Evolutionary conservation across 2,888 invertebrate genomes (phyloP).

Genomic region (Sturmia bella): DNA sequence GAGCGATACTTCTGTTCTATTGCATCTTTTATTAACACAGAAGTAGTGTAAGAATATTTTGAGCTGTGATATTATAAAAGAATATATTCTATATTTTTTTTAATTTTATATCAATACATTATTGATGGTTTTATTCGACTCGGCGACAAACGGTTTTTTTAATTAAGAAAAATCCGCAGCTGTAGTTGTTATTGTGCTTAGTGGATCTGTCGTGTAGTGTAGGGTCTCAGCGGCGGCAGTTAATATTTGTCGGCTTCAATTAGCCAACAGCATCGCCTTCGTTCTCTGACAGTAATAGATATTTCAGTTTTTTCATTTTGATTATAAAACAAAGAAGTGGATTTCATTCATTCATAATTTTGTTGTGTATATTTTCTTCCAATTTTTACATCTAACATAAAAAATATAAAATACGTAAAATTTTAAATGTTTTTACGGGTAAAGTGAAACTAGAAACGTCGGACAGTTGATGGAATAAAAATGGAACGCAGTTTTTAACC

Average conservation of each 20-base stretch:
- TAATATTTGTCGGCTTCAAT: background rate
- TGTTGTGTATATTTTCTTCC: slow-evolving; percentile 46
- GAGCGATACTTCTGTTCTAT: no score
- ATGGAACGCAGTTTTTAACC: slow-evolving; percentile 30
- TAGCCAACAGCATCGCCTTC: background rate
- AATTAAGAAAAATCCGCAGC: no score
- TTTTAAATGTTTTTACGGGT: slow-evolving; percentile 13
- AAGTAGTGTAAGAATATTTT: no score
- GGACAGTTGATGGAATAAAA: slow-evolving; percentile 10
- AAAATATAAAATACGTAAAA: slow-evolving; percentile 6
- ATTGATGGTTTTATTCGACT: no score
- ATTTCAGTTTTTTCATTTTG: slow-evolving; percentile 47
- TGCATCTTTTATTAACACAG: no score
- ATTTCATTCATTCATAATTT: slow-evolving; percentile 53
- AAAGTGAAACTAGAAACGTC: slow-evolving; percentile 18
- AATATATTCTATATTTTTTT: no score
- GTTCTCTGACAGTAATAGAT: slow-evolving; percentile 12
- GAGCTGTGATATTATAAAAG: no score
- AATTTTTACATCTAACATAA: slow-evolving; percentile 26
- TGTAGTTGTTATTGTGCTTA: no score
- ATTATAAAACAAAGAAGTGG: slow-evolving; percentile 49
- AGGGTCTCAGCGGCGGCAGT: background rate
- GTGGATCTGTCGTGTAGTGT: background rate
- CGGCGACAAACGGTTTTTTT: no score
- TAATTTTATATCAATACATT: no score